Base-by-base conservation (phyloP, 2,888 invertebrate species). In the Hymenopus coronatus region DNA sequence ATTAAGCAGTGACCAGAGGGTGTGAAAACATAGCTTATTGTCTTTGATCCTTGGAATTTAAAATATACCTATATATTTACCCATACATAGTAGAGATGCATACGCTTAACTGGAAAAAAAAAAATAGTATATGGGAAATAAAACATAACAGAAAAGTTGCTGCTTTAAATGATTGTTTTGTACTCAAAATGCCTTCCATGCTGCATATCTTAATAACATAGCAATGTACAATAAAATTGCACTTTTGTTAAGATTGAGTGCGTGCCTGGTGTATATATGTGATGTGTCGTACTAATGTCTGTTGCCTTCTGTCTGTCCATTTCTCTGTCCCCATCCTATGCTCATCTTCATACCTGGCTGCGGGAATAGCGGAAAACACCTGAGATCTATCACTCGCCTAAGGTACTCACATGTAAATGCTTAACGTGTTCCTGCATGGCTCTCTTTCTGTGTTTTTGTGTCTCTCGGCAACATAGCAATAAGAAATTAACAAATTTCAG, bases 381-480 rank as follows among this genome's bases (percentile, higher is more conserved):
- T 30, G 89, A 89, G 54, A 90, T 90, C 89, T 90, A 89, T 84
- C 90, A 89, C 85, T 90, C 90, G 46, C 90, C 90, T 27, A 90
- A 90, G 90, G 90, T 90, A 90, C 84, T 83, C 88, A 70, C 28
- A 87, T 88, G 83, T 86, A 54, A 70, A 84, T 28, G 54, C 70
- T 70, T 86, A 28, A 87, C 28, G 81, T 87, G 87, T 87, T 87
- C 82, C 87, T 87, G 87, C 87, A 82, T 87, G 87, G 4, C 54
- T 20, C 25, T 20, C 20, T 70, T 70, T 70, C 20, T 70, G 4
- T 70, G 54, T 70, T 70, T 70, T 20, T 70, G 6, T 70, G 20
- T 70, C 54, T 70, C 54, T 70, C 20, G 54, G 54, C 4, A 20
- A 20, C 20, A 20, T 70, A 20, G 20, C 54, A 20, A 12, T 70